A percentile compares a stretch with the other conserved stretches of the same genome.
Evolutionary conservation across 2,888 invertebrate species (phyloP).

Genomic region (Escarpia spicata): DNA sequence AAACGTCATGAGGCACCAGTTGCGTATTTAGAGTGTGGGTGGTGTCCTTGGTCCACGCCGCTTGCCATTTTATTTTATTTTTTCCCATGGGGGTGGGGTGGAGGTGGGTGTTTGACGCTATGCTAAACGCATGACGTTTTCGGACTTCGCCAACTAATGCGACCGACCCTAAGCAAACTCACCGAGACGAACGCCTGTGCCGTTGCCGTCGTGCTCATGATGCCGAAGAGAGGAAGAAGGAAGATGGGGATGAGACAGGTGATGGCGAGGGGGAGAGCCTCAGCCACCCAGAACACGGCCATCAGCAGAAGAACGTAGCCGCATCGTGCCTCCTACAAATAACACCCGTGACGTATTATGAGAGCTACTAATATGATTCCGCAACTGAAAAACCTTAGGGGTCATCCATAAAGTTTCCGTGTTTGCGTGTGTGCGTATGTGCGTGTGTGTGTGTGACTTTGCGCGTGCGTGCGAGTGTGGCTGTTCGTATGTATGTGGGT

Average conservation of each 20-base stretch:
- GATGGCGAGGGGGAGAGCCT: slow-evolving; percentile 23
- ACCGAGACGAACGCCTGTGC: neutral
- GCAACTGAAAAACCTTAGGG: too few species aligned
- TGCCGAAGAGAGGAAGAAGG: slow-evolving; percentile 25
- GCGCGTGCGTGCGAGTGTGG: too few species aligned
- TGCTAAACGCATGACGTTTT: too few species aligned
- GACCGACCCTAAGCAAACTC: neutral
- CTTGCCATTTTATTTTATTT: neutral
- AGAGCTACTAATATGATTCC: too few species aligned
- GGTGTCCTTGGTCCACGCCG: too few species aligned
- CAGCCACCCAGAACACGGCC: slow-evolving; percentile 21
- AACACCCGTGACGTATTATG: neutral
- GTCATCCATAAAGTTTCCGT: too few species aligned
- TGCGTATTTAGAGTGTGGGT: neutral
- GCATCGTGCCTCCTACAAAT: slow-evolving; percentile 23
- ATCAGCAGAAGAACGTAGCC: slow-evolving; percentile 29
- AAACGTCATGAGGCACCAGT: too few species aligned
- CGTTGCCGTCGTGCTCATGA: neutral
- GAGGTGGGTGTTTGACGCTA: too few species aligned
- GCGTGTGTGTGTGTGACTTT: too few species aligned
- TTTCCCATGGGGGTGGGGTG: neutral
- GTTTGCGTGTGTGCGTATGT: too few species aligned
- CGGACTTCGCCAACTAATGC: too few species aligned
- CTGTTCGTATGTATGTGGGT: too few species aligned
- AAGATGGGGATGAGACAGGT: slow-evolving; percentile 25